Base-by-base conservation (phyloP, 2,797 vertebrate genomes). In the Intellagama lesueurii region DNA sequence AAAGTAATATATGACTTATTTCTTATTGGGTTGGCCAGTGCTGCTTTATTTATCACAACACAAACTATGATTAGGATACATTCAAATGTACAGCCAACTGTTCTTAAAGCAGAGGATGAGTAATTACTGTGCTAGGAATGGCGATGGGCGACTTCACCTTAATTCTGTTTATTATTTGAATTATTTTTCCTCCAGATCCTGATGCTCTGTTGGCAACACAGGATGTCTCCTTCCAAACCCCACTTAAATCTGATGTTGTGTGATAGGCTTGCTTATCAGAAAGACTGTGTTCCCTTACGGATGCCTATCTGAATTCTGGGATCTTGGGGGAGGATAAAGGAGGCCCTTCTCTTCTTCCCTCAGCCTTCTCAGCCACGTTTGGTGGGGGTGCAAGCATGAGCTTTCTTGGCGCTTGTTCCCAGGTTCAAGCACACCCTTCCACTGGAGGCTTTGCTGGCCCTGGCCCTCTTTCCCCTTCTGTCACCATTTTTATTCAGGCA, bases 121-220 rank as follows among this genome's bases (percentile, higher is more conserved):
- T 78, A 60, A 56, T 40, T 69, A 78, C 32, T 76, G 64, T 26
- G 9, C 73, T 47, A 83, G 9, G 76, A 79, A 84, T n/a, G 64
- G 52, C 17, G 68, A 85, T 60, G 32, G 6, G 35, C 79, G 82
- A 60, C 26, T 72, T 70, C 76, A 72, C 79, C 35, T 72, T 84
- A 70, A 5, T 60, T 77, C 19, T 70, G 35, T 78, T 79, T 44
- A 24, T 88, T 84, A n/a, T 84, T 70, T 84, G 16, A n/a, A 84
- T 79, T 79, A 79, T 79, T 69, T 19, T 30, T 79, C 76, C 64
- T 87, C 3, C 64, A 76, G 89, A 77, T 86, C 85, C 64, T 3
- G 6, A 82, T 68, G 8, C 85, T 79, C 7, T 81, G 49, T 49
- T 81, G 78, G 47, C 86, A 80, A 11, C 77, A 40, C 40, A 81